A percentile compares a stretch with the other conserved stretches of the same genome.
Conservation (phyloP, 2,113 vertebrate species). For the Argyrosomus japonicus region DNA sequence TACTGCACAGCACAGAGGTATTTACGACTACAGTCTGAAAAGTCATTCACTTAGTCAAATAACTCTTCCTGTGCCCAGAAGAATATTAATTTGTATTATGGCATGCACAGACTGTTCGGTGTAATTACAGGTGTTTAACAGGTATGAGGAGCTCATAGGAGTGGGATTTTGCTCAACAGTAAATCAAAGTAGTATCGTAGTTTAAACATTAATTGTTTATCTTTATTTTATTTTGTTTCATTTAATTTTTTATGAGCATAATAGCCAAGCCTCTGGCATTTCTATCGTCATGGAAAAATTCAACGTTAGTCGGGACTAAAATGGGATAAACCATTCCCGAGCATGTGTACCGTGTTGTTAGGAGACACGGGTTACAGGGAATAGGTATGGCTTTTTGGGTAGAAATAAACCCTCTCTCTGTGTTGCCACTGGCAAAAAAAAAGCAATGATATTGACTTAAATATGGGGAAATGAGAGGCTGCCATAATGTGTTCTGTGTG, state of each 20-base stretch:
- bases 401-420: slow-evolving; percentile 84
- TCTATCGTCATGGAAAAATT: slow-evolving; percentile 3
- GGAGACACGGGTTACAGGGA: slow-evolving; percentile 51
- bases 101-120: slow-evolving; percentile 18
- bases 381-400: slow-evolving; percentile 40
- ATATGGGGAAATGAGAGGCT: slow-evolving; percentile 91
- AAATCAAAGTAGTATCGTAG: background rate
- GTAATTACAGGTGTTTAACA: slow-evolving; percentile 29
- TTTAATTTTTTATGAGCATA: background rate
- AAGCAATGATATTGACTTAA: slow-evolving; percentile 91
- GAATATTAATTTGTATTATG: background rate
- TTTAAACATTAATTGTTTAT: background rate
- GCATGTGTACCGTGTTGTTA: slow-evolving; percentile 31
- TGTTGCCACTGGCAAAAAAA: slow-evolving; percentile 85
- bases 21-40: slow-evolving; percentile 27
- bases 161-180: background rate
- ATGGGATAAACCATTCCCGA: slow-evolving; percentile 36
- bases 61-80: background rate
- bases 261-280: background rate
- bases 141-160: background rate
- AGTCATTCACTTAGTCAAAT: slow-evolving; percentile 21
- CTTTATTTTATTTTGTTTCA: background rate
- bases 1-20: slow-evolving; percentile 20
- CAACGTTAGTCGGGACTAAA: slow-evolving; percentile 5
- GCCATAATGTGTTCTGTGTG: slow-evolving; percentile 90